A percentile compares a stretch with the other conserved stretches of the same genome.
Conservation (phyloP, 2,113 vertebrate genomes). For the Muscicapa adusta region DNA sequence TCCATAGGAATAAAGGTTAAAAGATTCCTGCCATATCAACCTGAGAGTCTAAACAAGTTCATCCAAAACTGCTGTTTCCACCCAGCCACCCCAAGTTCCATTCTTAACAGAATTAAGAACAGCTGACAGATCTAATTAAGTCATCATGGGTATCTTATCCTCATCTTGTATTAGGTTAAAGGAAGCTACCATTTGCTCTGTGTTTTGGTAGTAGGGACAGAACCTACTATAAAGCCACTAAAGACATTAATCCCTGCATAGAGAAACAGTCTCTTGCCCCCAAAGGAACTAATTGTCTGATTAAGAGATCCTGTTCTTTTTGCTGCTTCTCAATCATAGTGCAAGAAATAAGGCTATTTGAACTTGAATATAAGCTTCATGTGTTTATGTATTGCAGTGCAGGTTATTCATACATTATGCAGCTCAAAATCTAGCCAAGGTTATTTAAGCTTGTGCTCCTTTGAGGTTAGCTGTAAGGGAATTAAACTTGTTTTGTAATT, state of each 20-base stretch:
- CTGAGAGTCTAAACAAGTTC: neutral
- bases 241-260: neutral
- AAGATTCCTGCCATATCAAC: neutral
- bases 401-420: neutral
- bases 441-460: slow-evolving; percentile 3
- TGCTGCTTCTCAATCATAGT: neutral
- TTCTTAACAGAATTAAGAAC: neutral
- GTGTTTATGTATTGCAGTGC: neutral
- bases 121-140: neutral
- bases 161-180: neutral
- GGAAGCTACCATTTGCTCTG: neutral
- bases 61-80: neutral
- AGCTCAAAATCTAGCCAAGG: neutral
- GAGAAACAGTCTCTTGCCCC: neutral
- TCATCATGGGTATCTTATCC: neutral
- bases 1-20: neutral
- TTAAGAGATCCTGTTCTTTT: neutral
- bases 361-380: neutral
- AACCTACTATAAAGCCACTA: neutral
- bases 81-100: neutral
- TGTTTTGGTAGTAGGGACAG: neutral
- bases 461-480: neutral
- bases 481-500: neutral
- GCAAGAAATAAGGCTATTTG: neutral
- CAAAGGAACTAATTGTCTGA: neutral